phyloP scores from a whole-genome alignment of 2,113 vertebrate species.

The Psephotus haematonotus region DNA sequence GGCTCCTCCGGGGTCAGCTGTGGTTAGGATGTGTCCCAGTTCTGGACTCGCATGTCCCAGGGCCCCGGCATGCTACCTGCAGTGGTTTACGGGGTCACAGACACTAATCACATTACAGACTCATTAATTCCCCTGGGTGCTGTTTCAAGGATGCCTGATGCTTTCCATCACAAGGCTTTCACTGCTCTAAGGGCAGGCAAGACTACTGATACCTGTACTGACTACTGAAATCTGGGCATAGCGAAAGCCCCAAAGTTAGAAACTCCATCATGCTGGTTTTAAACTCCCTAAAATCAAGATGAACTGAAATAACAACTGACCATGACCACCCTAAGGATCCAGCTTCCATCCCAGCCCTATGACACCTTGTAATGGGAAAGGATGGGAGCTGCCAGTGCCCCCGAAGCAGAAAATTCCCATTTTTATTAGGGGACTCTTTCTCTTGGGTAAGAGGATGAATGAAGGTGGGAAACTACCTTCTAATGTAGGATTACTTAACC shows the following conservation, averaged over 20 bases:
- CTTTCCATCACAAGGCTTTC: neutral
- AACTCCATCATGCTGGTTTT: neutral
- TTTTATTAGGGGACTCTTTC: neutral
- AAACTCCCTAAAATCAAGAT: neutral
- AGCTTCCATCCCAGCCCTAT: neutral
- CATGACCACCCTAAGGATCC: neutral
- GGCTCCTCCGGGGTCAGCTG: rapidly evolving
- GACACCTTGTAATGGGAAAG: neutral
- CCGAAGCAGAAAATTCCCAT: rapidly evolving
- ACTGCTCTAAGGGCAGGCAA: neutral
- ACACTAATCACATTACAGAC: neutral
- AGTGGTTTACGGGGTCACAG: rapidly evolving
- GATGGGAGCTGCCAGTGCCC: neutral
- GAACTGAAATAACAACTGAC: neutral
- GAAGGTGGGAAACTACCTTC: neutral
- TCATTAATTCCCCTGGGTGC: neutral
- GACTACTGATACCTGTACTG: neutral
- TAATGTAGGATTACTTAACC: neutral
- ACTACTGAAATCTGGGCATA: neutral
- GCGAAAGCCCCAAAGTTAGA: neutral
- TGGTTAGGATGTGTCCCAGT: neutral
- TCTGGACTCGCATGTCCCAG: neutral
- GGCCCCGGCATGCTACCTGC: rapidly evolving
- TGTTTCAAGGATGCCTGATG: neutral
- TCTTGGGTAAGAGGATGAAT: neutral